phyloP scores from a whole-genome alignment of 2,113 vertebrate species.

The Sinocyclocheilus maitianheensis region DNA sequence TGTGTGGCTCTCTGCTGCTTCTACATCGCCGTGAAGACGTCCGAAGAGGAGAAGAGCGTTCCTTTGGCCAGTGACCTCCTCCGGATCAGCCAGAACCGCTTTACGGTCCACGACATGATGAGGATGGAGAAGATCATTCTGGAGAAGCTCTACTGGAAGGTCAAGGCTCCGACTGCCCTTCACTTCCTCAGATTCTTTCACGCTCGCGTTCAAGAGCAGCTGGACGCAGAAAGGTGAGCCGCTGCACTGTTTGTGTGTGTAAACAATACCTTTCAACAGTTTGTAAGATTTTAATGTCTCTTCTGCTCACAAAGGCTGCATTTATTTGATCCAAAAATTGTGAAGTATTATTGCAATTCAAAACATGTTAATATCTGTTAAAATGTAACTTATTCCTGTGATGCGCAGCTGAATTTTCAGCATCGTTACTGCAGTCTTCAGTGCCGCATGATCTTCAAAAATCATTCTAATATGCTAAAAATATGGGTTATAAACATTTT shows the following conservation, averaged over 20 bases:
- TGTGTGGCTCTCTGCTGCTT: conserved; percentile 95
- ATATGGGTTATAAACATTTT: no score
- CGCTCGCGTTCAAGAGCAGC: conserved; percentile 78
- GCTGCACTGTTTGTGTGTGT: neutral
- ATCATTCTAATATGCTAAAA: no score
- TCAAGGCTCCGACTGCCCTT: conserved; percentile 87
- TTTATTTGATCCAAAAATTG: neutral
- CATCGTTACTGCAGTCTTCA: no score
- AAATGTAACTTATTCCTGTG: neutral
- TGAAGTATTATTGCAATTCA: neutral
- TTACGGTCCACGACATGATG: conserved; percentile 94
- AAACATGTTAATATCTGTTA: neutral
- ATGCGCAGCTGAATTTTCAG: no score
- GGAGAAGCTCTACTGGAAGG: conserved; percentile 91
- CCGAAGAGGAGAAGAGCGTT: conserved; percentile 90
- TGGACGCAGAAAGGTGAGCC: conserved; percentile 83
- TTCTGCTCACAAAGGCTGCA: neutral
- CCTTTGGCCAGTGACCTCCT: conserved; percentile 90
- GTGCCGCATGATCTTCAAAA: no score
- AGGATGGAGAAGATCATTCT: conserved; percentile 97
- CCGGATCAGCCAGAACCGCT: conserved; percentile 93
- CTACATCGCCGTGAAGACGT: conserved; percentile 89
- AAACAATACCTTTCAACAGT: neutral
- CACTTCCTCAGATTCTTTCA: conserved; percentile 88
- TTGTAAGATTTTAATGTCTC: no score